These are phyloP conservation scores for Phocoena phocoena DNA, from an alignment of 2,113 vertebrate genomes.

Conservation along the genomic window DNA sequence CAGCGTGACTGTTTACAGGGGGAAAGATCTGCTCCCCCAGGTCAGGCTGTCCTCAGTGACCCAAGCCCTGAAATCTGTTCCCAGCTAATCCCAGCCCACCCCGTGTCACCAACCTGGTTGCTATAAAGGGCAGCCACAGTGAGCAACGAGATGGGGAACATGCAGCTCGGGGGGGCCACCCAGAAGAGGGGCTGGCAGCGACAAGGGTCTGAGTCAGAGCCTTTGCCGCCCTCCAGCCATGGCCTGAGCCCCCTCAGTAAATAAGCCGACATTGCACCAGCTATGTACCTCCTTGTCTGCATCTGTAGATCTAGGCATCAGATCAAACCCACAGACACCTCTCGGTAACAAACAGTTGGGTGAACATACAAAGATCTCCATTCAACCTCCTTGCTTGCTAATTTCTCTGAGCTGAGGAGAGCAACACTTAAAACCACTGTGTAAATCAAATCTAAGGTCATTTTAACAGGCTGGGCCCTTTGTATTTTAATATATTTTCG, in stretches of 20 bases:
- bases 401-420: background rate
- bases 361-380: constrained; percentile 67
- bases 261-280: constrained; percentile 52
- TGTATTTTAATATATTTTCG: constrained; percentile 35
- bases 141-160: background rate
- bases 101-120: background rate
- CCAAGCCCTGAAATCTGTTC: background rate
- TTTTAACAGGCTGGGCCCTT: constrained; percentile 19
- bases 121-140: background rate
- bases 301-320: constrained; percentile 78
- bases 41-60: background rate
- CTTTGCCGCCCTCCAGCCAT: constrained; percentile 50
- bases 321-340: constrained; percentile 77
- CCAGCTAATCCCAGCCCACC: background rate
- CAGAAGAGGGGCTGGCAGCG: background rate
- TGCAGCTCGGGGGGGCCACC: background rate
- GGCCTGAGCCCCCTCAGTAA: constrained; percentile 48
- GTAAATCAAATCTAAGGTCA: constrained; percentile 33
- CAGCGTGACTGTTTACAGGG: background rate
- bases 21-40: background rate
- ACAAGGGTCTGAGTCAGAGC: constrained; percentile 61
- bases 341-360: constrained; percentile 64
- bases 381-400: constrained; percentile 65
- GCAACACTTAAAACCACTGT: constrained; percentile 19
- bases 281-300: constrained; percentile 73